phyloP scores from a whole-genome alignment of 2,113 vertebrate genomes.

The Elaphurus davidianus region DNA sequence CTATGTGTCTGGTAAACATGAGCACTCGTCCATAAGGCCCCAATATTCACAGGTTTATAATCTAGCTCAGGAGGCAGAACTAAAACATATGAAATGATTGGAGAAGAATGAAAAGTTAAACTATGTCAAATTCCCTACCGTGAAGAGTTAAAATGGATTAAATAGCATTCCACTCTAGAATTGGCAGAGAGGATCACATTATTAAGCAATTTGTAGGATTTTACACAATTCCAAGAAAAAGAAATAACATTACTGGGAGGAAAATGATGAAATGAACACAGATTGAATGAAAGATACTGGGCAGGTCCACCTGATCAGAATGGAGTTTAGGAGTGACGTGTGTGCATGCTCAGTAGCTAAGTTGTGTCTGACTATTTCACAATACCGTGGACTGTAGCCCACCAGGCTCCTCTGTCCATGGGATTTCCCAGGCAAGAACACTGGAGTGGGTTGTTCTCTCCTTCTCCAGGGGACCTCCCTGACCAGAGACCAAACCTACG shows the following conservation, averaged over 20 bases:
- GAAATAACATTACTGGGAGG: background rate
- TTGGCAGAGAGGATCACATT: rapidly evolving
- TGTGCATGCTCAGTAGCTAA: background rate
- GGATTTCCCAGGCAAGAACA: background rate
- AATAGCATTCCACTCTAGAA: rapidly evolving
- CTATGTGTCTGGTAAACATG: background rate
- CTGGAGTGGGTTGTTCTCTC: background rate
- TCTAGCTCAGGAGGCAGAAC: background rate
- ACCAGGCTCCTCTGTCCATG: background rate
- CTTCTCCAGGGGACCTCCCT: background rate
- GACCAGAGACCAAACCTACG: background rate
- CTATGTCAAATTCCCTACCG: background rate
- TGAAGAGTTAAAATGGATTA: background rate
- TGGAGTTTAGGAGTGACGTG: background rate
- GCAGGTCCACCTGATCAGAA: background rate
- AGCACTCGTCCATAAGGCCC: background rate
- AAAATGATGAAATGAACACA: background rate
- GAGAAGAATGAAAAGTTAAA: background rate
- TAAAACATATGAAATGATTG: background rate
- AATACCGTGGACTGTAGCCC: background rate
- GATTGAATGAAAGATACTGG: background rate
- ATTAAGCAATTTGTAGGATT: too few relatives aligned
- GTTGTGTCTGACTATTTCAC: background rate
- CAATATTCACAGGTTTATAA: background rate
- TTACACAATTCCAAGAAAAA: background rate